Evolutionary conservation across 2,797 vertebrate species (phyloP).

Genomic region (Sandelia bainsii): DNA sequence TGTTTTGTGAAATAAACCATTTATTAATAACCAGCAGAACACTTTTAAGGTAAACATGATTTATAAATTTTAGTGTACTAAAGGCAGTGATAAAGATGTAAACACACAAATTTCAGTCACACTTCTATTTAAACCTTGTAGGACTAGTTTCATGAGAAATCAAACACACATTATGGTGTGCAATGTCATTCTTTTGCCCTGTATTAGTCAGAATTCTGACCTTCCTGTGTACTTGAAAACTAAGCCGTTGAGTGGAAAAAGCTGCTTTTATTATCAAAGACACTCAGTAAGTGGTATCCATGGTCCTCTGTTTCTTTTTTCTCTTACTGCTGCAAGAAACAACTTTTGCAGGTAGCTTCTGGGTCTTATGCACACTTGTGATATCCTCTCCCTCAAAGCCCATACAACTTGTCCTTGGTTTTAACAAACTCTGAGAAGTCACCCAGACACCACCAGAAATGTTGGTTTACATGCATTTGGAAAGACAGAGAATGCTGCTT

Average conservation of each 20-base stretch:
- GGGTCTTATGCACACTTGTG: slow-evolving; percentile 57
- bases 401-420: slow-evolving; percentile 72
- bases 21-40: background rate
- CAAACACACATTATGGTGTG: background rate
- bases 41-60: background rate
- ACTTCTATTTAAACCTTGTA: slow-evolving; percentile 27
- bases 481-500: slow-evolving; percentile 30
- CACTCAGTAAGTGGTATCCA: slow-evolving; percentile 56
- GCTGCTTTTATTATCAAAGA: slow-evolving; percentile 70
- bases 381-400: slow-evolving; percentile 58
- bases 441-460: slow-evolving; percentile 44
- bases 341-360: slow-evolving; percentile 50
- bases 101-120: slow-evolving; percentile 7
- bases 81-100: background rate
- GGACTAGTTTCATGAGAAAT: slow-evolving; percentile 15
- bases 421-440: slow-evolving; percentile 59
- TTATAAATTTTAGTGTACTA: slow-evolving; percentile 2
- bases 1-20: slow-evolving; percentile 2
- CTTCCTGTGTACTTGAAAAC: slow-evolving; percentile 53
- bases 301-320: slow-evolving; percentile 45
- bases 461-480: slow-evolving; percentile 47
- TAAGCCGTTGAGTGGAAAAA: slow-evolving; percentile 40
- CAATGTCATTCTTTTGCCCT: slow-evolving; percentile 36
- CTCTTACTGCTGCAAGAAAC: slow-evolving; percentile 35
- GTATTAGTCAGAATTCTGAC: slow-evolving; percentile 47